Conservation (phyloP, 2,888 invertebrate species). For the Aleiodes alternator region DNA sequence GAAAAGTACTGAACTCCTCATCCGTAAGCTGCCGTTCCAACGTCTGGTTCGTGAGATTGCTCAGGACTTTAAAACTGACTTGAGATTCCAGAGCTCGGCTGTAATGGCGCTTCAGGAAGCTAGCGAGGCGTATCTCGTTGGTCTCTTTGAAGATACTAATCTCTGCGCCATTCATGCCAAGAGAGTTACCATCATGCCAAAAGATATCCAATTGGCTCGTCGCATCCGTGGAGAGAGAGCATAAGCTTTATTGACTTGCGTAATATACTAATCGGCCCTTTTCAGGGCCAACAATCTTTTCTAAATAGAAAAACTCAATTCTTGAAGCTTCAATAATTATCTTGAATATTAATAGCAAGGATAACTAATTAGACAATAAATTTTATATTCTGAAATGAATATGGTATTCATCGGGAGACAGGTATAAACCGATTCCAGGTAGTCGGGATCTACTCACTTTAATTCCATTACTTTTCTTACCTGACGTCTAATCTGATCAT, state of each 20-base stretch:
- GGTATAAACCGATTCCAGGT: too few relatives aligned
- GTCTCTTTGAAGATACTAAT: conserved; percentile 86
- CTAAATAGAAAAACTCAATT: background rate
- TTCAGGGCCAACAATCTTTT: conserved; percentile 19
- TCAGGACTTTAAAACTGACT: conserved; percentile 84
- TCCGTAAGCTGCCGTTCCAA: conserved; percentile 85
- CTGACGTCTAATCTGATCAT: too few relatives aligned
- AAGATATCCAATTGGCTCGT: conserved; percentile 79
- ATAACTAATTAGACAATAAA: too few relatives aligned
- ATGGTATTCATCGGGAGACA: too few relatives aligned
- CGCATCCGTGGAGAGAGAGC: conserved; percentile 62
- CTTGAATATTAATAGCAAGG: too few relatives aligned
- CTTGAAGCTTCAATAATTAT: too few relatives aligned
- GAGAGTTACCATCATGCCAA: conserved; percentile 82
- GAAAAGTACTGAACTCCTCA: conserved; percentile 84
- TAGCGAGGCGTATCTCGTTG: conserved; percentile 81
- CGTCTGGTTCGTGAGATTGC: conserved; percentile 85
- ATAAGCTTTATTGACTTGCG: conserved; percentile 49
- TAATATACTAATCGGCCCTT: conserved; percentile 48
- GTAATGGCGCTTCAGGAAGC: conserved; percentile 83
- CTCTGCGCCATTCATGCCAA: conserved; percentile 87
- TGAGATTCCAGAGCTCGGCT: conserved; percentile 84
- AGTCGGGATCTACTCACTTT: too few relatives aligned
- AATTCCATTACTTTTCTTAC: too few relatives aligned
- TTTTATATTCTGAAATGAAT: too few relatives aligned